These are phyloP conservation scores for Cephus sareptanus DNA, from an alignment of 2,888 invertebrate species.

Conservation along the genomic window DNA sequence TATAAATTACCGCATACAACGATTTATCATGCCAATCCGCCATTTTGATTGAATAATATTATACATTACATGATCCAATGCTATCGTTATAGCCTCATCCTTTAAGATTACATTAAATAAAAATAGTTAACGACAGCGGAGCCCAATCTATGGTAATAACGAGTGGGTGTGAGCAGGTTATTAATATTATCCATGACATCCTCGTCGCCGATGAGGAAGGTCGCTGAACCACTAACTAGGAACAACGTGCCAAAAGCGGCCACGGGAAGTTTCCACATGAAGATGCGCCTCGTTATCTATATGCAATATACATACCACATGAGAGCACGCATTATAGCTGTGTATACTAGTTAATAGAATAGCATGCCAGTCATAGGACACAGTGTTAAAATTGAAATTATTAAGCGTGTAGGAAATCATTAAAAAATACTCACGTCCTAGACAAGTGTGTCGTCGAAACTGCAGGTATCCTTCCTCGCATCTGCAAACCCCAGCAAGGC, in stretches of 20 bases:
- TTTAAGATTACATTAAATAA: background rate
- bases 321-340: background rate
- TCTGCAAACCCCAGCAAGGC: slow-evolving; percentile 84
- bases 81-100: background rate
- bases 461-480: slow-evolving; percentile 88
- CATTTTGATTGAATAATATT: background rate
- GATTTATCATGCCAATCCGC: background rate
- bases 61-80: background rate
- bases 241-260: background rate
- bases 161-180: background rate
- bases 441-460: slow-evolving; percentile 89
- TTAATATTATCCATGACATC: background rate
- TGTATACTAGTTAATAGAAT: background rate
- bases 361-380: background rate
- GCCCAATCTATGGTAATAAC: background rate
- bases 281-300: background rate
- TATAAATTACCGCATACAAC: background rate
- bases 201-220: background rate
- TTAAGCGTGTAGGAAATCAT: background rate
- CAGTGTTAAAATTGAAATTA: background rate
- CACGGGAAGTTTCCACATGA: background rate
- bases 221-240: background rate
- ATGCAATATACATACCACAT: background rate
- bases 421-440: slow-evolving; percentile 81
- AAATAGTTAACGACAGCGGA: background rate